A percentile compares a stretch with the other conserved stretches of the same genome.
phyloP scores from a whole-genome alignment of 2,888 invertebrate species.

The Drosophila kokeensis region DNA sequence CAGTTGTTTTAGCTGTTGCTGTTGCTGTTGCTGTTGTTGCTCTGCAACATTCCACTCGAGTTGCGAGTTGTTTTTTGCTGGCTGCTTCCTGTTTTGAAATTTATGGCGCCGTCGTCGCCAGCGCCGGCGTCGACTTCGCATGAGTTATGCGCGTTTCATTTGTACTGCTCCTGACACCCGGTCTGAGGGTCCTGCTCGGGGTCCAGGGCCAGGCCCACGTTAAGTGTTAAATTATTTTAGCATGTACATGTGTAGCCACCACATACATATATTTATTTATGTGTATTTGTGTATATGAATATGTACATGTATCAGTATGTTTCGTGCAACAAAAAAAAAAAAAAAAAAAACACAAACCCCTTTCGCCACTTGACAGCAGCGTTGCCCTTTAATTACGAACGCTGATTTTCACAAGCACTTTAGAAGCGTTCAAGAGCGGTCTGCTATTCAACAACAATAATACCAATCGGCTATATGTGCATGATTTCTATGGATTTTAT shows the following conservation, averaged over 20 bases:
- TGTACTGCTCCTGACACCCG: conserved; percentile 42
- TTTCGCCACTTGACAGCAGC: conserved; percentile 21
- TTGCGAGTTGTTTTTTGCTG: conserved; percentile 60
- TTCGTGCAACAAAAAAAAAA: background rate
- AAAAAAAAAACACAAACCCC: conserved; percentile 9
- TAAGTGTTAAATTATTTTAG: conserved; percentile 77
- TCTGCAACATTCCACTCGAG: conserved; percentile 58
- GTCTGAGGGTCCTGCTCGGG: conserved; percentile 6
- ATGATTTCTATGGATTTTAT: background rate
- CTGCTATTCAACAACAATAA: conserved; percentile 2
- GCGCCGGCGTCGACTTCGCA: conserved; percentile 59
- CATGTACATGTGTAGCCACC: conserved; percentile 50
- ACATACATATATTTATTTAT: background rate
- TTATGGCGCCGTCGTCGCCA: conserved; percentile 77
- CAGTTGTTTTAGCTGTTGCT: background rate
- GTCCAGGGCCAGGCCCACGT: conserved; percentile 42
- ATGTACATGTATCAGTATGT: background rate
- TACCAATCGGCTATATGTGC: background rate
- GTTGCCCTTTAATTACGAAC: conserved; percentile 62
- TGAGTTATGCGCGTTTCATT: conserved; percentile 77
- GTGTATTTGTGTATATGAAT: background rate
- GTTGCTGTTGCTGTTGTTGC: conserved; percentile 17
- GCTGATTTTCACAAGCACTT: conserved; percentile 39
- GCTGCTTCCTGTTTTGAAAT: conserved; percentile 76
- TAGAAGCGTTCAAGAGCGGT: background rate